These are phyloP conservation scores for Habrosyne pyritoides DNA, from an alignment of 2,888 invertebrate species.

Conservation along the genomic window DNA sequence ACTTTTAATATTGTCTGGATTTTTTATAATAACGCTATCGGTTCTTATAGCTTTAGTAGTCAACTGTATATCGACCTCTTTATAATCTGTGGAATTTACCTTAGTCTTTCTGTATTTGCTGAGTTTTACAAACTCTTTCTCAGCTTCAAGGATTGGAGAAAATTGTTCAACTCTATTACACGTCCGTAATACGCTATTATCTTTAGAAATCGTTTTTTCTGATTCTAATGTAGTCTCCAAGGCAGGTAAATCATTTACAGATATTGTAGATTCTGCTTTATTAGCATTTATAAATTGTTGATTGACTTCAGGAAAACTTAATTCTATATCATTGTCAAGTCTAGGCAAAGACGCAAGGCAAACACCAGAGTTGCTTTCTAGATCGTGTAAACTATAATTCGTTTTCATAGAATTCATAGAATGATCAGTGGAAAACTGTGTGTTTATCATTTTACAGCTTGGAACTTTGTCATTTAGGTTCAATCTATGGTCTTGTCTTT, in stretches of 20 bases:
- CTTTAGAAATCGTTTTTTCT: conserved; percentile 22
- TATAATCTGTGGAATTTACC: conserved; percentile 30
- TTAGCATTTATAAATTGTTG: conserved; percentile 79
- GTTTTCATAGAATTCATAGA: conserved; percentile 51
- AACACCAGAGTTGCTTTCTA: conserved; percentile 72
- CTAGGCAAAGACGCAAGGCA: conserved; percentile 74
- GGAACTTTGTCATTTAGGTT: conserved; percentile 45
- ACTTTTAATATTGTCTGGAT: conserved; percentile 67
- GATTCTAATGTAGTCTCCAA: conserved; percentile 40
- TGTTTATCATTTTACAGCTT: conserved; percentile 71
- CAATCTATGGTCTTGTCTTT: conserved; percentile 38
- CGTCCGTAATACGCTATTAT: conserved; percentile 20
- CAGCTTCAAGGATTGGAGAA: conserved; percentile 40
- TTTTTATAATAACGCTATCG: conserved; percentile 78
- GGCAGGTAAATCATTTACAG: conserved; percentile 44
- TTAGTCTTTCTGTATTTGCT: conserved; percentile 72
- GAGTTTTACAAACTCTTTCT: conserved; percentile 62
- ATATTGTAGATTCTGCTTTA: conserved; percentile 52
- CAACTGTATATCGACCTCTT: conserved; percentile 28
- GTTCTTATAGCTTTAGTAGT: conserved; percentile 53
- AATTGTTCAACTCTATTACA: conserved; percentile 24
- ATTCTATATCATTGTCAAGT: conserved; percentile 76
- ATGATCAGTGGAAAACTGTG: conserved; percentile 52
- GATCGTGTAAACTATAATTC: conserved; percentile 69
- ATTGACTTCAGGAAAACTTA: conserved; percentile 78